phyloP scores from a whole-genome alignment of 2,888 invertebrate genomes.

The Scaeva pyrastri region DNA sequence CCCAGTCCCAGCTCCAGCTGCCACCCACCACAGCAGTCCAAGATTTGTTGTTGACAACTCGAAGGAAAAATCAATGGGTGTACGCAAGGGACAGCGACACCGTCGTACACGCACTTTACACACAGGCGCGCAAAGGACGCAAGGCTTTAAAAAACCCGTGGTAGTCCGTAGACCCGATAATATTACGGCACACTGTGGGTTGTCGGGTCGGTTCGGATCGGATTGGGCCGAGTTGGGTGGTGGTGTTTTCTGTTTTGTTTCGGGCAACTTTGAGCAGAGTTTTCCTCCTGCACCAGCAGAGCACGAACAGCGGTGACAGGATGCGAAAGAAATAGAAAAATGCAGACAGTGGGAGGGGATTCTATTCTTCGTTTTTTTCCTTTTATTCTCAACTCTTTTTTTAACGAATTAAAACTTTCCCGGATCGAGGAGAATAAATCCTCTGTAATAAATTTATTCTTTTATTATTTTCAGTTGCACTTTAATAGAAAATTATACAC shows the following conservation, averaged over 20 bases:
- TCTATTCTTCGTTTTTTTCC: slow-evolving; percentile 29
- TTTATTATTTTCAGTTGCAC: background rate
- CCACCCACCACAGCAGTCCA: no score
- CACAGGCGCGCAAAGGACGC: slow-evolving; percentile 50
- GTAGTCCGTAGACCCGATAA: background rate
- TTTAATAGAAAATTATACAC: slow-evolving; percentile 19
- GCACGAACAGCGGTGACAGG: slow-evolving; percentile 13
- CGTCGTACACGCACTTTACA: slow-evolving; percentile 32
- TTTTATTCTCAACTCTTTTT: slow-evolving; percentile 21
- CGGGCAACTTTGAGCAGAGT: background rate
- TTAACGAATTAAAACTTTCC: background rate
- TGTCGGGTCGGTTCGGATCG: no score
- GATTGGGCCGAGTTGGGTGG: no score
- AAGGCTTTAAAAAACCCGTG: slow-evolving; percentile 2
- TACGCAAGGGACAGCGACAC: slow-evolving; percentile 62
- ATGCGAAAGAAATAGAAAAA: slow-evolving; percentile 21
- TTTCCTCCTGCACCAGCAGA: slow-evolving; percentile 47
- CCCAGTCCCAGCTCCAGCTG: background rate
- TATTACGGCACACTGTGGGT: slow-evolving; percentile 1
- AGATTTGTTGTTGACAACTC: slow-evolving; percentile 14
- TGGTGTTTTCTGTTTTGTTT: slow-evolving; percentile 5
- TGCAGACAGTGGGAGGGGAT: slow-evolving; percentile 55
- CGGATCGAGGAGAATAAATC: background rate
- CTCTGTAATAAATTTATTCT: slow-evolving; percentile 7
- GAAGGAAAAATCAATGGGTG: slow-evolving; percentile 71